Percentiles rank a stretch among this genome's conserved stretches.
These are phyloP conservation scores for Ictalurus furcatus DNA, from an alignment of 2,113 vertebrate genomes.

Conservation along the genomic window DNA sequence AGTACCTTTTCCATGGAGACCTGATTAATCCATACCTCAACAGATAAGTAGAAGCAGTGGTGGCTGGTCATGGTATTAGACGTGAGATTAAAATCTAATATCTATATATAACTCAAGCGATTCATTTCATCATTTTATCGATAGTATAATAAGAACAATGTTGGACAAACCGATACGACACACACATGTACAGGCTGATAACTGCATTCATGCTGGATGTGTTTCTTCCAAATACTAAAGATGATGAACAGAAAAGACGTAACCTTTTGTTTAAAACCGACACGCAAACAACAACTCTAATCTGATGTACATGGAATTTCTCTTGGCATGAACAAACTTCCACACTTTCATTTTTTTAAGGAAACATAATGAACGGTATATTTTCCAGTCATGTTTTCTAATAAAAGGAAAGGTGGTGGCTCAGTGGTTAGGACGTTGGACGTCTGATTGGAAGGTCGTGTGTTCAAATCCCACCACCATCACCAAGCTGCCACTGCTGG, in stretches of 20 bases:
- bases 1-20: constrained; percentile 4
- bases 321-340: not conserved
- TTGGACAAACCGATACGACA: not conserved
- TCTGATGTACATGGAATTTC: not conserved
- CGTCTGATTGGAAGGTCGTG: too few relatives aligned
- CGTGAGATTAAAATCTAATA: not conserved
- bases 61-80: too few relatives aligned
- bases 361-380: not conserved
- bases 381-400: not conserved
- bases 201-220: not conserved
- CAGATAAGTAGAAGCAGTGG: not conserved
- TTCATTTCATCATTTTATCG: not conserved
- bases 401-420: not conserved
- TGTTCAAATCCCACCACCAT: too few relatives aligned
- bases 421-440: too few relatives aligned
- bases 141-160: not conserved
- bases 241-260: too few relatives aligned
- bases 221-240: too few relatives aligned
- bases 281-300: too few relatives aligned
- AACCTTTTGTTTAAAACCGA: too few relatives aligned
- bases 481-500: too few relatives aligned
- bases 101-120: not conserved
- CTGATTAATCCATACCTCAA: not conserved
- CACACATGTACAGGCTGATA: not conserved
- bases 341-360: not conserved